Base-by-base conservation (phyloP, 2,888 invertebrate species). In the Lithosia quadra region DNA sequence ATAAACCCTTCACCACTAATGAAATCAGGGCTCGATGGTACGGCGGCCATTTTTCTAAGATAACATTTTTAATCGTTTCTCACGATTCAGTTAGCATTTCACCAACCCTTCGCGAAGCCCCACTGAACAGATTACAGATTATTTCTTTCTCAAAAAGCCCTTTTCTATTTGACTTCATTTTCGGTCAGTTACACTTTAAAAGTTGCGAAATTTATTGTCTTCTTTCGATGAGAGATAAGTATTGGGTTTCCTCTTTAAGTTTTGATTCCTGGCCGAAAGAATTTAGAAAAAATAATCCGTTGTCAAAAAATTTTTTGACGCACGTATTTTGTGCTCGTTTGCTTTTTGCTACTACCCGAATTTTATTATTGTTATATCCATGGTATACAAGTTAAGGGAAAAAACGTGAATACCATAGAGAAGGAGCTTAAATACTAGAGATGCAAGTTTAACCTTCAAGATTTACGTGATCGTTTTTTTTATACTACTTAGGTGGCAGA, bases 31-130 rank as follows among this genome's bases (percentile, higher is more conserved):
- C 80, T 84, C 86, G 82, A 89, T 89, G 86, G 71, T 72, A 65
- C 64, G 57, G 63, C 55, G 63, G 74, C 86, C 87, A 86, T 92
- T 92, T 92, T 91, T 91, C 84, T 86, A 85, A 91, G 91, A 91
- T 90, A 90, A 90, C 84, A 86, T 90, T 89, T 90, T 90, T 91
- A 91, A 92, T 91, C 92, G 87, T 78, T 84, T 83, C 77, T 83
- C 85, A 85, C 84, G 89, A 84, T 84, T 87, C 88, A 89, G 86
- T 88, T 83, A 82, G 71, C 81, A 80, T 84, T 81, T 75, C 78
- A 69, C 74, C 84, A 84, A 84, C 79, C 83, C 83, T 81, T 79
- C 36, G 34, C 21, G 62, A 78, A 84, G 84, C 82, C 83, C 76
- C 85, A 86, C 75, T 90, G 84, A 75, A 72, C 86, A 88, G 89